Evolutionary conservation across 1,140 invertebrate genomes (phyloP), one percentile per base, ranked within the genome.

Genomic region (Drosophila insularis): DNA sequence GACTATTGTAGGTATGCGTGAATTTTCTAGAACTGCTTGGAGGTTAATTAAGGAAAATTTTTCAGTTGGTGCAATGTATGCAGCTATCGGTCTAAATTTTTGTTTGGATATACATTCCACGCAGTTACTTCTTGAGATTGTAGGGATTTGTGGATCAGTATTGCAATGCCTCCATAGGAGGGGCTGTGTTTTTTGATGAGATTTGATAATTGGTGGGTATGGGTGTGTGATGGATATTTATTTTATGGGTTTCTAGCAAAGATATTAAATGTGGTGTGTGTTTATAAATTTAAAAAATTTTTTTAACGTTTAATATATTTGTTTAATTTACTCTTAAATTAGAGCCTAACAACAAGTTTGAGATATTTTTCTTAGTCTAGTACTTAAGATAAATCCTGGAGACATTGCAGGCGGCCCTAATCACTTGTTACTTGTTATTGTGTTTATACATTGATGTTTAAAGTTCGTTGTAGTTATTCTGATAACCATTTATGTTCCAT

Each of bases 1-100:
- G n/a, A n/a, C n/a, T n/a, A n/a, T n/a, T n/a, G n/a, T n/a, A n/a
- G n/a, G n/a, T n/a, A n/a, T n/a, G n/a, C n/a, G n/a, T n/a, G n/a
- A n/a, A n/a, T n/a, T n/a, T n/a, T n/a, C n/a, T n/a, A n/a, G n/a
- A n/a, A n/a, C n/a, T n/a, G n/a, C n/a, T n/a, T n/a, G n/a, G n/a
- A n/a, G n/a, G 19, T 67, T 17, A 1, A 53, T 67, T 14, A 67
- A 17, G 2, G 32, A n/a, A n/a, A n/a, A n/a, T n/a, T n/a, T n/a
- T 58, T 21, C 40, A 59, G 54, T 67, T 35, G 8, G 55, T 67
- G n/a, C 50, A 40, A 64, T 53, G 46, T 64, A 64, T 53, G 46
- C 23, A 13, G 27, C 46, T 11, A 59, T 50, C n/a, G 35, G 2
- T 66, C 23, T 31, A 23, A 65, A 55, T 46, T 65, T 65, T 1